Evolutionary conservation across 2,113 vertebrate genomes (phyloP), one percentile per base, ranked within the genome.

Genomic region (Madoqua kirkii): DNA sequence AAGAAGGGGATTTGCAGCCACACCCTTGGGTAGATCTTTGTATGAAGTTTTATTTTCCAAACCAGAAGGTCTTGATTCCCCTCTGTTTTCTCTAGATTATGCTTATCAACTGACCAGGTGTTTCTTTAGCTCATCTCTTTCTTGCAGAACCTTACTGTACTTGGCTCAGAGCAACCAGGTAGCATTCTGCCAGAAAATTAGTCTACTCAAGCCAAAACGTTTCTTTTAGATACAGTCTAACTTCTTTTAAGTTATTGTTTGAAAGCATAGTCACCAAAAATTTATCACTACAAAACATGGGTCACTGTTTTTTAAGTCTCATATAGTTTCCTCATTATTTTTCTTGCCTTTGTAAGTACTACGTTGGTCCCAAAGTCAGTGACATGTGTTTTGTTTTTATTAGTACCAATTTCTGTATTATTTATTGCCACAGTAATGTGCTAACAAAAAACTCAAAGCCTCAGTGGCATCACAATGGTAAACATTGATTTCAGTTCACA

Each of bases 161-260:
- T 96, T 92, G 79, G 25, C 45, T 82, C n/a, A 27, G 43, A 87
- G 10, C 31, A 88, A 12, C 55, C 40, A 86, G 15, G 82, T 93
- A 57, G 40, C 29, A 54, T 96, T 97, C 81, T 95, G 5, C 62
- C 36, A 94, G 45, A 64, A 97, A 93, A 74, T 95, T 60, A 96
- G 45, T 48, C 85, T 97, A 57, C 40, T 87, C 1, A 15, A 64
- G 7, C 89, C 87, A 55, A 67, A 36, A 85, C 93, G 29, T 97
- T 96, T 89, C 59, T 83, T 91, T 86, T 91, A 25, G 40, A 23
- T 74, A 64, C 16, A 74, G 74, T 93, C 54, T 87, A 2, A 60
- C n/a, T 95, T 96, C 45, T 91, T 50, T 54, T 50, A 89, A 64
- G 59, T 91, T 97, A 91, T 27, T 95, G 7, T 88, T 74, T 15